Conservation (phyloP, 35 echinoderm and acorn worm species). For the Strongylocentrotus purpuratus region DNA sequence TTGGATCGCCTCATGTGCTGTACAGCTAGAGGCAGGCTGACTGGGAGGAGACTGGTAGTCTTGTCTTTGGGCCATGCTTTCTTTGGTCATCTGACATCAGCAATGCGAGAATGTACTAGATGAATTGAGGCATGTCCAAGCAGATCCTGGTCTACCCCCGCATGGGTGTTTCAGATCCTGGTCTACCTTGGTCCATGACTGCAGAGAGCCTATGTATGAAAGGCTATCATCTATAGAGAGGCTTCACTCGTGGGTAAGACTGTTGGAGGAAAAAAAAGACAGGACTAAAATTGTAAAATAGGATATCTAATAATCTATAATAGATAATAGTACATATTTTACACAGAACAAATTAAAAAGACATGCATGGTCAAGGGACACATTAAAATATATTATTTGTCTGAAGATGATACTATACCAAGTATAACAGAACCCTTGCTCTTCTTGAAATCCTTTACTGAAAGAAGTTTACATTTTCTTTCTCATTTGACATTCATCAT, state of each 20-base stretch:
- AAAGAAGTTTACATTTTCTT: neutral
- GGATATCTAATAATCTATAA: neutral
- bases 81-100: neutral
- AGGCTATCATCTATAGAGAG: constrained; percentile 31
- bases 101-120: neutral
- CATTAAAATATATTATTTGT: neutral
- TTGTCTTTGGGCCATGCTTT: neutral
- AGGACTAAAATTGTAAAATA: neutral
- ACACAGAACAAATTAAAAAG: neutral
- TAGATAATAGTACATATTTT: too few relatives aligned
- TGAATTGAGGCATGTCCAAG: neutral
- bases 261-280: neutral
- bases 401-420: neutral
- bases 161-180: neutral
- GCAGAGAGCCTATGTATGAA: neutral
- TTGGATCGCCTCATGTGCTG: neutral
- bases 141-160: neutral
- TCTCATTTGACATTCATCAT: too few relatives aligned
- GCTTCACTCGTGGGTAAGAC: constrained; percentile 22
- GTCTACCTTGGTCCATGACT: neutral
- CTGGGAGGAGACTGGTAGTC: neutral
- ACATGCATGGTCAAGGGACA: neutral
- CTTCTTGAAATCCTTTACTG: neutral
- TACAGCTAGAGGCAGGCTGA: neutral
- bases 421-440: neutral